Percentiles rank a stretch among this genome's conserved stretches.
These are phyloP conservation scores for Merluccius polli DNA, from an alignment of 2,797 vertebrate genomes.

Conservation along the genomic window DNA sequence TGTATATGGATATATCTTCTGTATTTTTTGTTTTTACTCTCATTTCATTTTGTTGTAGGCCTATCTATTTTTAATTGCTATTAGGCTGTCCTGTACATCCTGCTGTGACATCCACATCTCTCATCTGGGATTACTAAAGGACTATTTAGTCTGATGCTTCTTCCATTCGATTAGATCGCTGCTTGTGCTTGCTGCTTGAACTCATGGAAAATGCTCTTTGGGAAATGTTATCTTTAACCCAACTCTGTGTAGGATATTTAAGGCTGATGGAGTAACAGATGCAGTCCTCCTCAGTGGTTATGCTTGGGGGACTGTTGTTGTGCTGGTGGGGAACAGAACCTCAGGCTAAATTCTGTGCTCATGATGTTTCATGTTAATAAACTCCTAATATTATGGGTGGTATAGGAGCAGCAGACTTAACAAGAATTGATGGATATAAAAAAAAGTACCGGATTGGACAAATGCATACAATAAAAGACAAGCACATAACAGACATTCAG, in stretches of 20 bases:
- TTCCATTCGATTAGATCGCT: too few species aligned
- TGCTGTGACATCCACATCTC: neutral
- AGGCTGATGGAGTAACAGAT: neutral
- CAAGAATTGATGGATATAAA: neutral
- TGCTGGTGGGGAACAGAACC: neutral
- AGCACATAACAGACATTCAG: conserved; percentile 23
- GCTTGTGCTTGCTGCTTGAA: too few species aligned
- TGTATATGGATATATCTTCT: neutral
- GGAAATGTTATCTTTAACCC: neutral
- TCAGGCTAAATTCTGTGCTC: neutral
- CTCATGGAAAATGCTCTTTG: neutral
- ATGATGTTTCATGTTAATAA: neutral
- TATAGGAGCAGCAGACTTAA: neutral
- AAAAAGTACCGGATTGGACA: conserved; percentile 29
- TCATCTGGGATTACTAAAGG: neutral
- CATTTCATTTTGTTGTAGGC: neutral
- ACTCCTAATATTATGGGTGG: neutral
- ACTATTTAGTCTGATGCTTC: neutral
- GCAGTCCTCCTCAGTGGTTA: neutral
- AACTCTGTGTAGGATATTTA: neutral
- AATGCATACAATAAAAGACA: neutral
- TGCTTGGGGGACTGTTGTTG: neutral
- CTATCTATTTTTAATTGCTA: too few species aligned
- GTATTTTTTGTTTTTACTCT: too few species aligned
- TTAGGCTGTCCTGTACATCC: neutral